phyloP scores from a whole-genome alignment of 2,888 invertebrate genomes.

The Caenorhabditis sp. region DNA sequence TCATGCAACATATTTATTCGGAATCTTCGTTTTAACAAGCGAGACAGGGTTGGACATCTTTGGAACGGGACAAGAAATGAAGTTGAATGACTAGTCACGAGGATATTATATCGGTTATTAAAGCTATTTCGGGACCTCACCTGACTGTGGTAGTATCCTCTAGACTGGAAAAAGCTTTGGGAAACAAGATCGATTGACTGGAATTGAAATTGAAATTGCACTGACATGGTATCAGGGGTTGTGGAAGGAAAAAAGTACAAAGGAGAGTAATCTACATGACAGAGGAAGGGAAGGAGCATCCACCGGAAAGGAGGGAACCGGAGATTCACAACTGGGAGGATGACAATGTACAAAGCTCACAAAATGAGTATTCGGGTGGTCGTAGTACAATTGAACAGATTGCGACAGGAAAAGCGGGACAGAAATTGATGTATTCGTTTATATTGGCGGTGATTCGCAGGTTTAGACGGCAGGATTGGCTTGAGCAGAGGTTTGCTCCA shows the following conservation, averaged over 20 bases:
- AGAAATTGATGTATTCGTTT: too few species aligned
- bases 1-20: too few species aligned
- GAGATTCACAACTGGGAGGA: constrained; percentile 29
- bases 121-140: not conserved
- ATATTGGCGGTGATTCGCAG: not conserved
- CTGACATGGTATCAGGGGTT: not conserved
- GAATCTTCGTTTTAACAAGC: too few species aligned
- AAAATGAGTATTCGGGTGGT: constrained; percentile 31
- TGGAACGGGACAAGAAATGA: too few species aligned
- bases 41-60: too few species aligned
- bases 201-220: constrained; percentile 9
- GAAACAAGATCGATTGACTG: constrained; percentile 13
- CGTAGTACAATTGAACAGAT: constrained; percentile 9
- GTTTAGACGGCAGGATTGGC: constrained; percentile 24
- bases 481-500: constrained; percentile 19
- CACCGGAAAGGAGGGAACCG: constrained; percentile 19
- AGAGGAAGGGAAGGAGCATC: not conserved
- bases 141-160: not conserved
- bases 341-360: constrained; percentile 27
- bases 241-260: not conserved
- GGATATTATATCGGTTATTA: not conserved
- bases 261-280: not conserved
- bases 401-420: not conserved
- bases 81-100: too few species aligned
- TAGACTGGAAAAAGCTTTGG: not conserved